Evolutionary conservation across 2,113 vertebrate genomes (phyloP), one percentile per base, ranked within the genome.

Genomic region (Myanophis thanlyinensis): DNA sequence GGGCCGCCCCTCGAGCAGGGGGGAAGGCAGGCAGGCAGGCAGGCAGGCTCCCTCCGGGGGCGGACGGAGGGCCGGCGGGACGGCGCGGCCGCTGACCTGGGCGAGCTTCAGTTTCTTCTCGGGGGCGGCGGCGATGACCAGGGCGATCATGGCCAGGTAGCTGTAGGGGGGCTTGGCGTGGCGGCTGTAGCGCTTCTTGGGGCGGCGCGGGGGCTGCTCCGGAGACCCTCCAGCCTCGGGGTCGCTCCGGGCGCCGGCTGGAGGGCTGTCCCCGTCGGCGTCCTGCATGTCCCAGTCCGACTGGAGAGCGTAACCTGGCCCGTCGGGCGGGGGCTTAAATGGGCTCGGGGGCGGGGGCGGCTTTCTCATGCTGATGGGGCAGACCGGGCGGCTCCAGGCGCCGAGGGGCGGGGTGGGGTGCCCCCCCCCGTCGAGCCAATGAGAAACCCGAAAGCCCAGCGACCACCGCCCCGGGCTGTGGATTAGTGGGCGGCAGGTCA

Each of bases 91-190:
- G 90, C 91, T 90, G 1, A 99, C 99, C 98, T 99, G 98, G 4
- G 98, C 97, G 53, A 99, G 95, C 7, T 98, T 98, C 44, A 99
- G 97, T 91, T 97, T 98, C 97, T 98, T 98, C 93, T 98, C 98
- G 13, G 98, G 98, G 0, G 98, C 98, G 27, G 97, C 97, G 91
- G 98, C 98, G 95, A 99, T 99, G 91, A 98, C 99, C 97, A 99
- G 97, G 40, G 98, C 98, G 35, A 99, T 99, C 98, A 99, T 98
- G 22, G 98, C 98, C 67, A 99, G 97, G 96, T 99, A 99, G 5
- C 98, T 98, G 96, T 99, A 99, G 0, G 99, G 98, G 15, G 98
- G 98, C 95, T 99, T 99, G 47, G 98, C 98, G 95, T 99, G 98
- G 7, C 99, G 98, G 94, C 98, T 97, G 91, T 99, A 99, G 93